Conservation (phyloP, 2,797 vertebrate genomes). For the Orestias chungarensis region DNA sequence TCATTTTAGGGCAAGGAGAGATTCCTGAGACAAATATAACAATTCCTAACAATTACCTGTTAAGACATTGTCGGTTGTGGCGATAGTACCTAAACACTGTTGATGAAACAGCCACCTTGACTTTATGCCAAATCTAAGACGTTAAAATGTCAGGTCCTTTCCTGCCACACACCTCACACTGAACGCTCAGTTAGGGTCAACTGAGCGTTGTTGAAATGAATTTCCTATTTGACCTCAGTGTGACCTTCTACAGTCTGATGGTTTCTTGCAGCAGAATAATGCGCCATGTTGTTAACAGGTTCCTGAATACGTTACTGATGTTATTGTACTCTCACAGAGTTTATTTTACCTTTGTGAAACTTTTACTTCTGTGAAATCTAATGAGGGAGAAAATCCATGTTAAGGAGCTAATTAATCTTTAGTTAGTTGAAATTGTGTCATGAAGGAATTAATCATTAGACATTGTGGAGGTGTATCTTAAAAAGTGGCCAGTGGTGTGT, state of each 20-base stretch:
- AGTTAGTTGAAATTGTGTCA: background rate
- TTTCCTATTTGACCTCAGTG: background rate
- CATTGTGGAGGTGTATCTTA: background rate
- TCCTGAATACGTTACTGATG: background rate
- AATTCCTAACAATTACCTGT: no score
- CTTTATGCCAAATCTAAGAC: no score
- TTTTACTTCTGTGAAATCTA: background rate
- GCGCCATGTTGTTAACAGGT: background rate
- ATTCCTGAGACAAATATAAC: no score
- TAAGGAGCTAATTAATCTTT: background rate
- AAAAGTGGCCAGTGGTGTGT: background rate
- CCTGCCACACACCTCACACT: no score
- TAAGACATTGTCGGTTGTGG: no score
- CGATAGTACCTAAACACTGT: no score
- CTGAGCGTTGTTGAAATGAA: background rate
- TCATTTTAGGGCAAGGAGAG: no score
- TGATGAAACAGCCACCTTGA: no score
- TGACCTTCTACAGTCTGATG: background rate
- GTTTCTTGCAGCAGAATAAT: background rate
- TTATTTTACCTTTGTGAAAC: background rate
- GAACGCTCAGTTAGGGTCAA: no score
- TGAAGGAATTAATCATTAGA: background rate
- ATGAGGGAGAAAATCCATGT: background rate
- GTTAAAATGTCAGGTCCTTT: no score
- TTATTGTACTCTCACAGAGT: background rate